phyloP scores from a whole-genome alignment of 2,888 invertebrate genomes.

The Morpho achilles region DNA sequence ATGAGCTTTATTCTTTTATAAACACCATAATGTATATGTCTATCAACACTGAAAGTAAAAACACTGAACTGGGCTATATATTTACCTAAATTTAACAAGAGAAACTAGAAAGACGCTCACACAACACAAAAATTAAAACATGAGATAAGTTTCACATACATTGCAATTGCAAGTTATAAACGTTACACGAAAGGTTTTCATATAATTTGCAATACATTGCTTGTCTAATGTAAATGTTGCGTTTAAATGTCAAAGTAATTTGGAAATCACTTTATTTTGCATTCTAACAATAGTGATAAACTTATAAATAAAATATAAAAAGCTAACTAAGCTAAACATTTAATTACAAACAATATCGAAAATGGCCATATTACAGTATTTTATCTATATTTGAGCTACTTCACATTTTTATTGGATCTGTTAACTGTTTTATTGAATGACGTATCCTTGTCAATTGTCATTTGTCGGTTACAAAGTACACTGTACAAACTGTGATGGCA shows the following conservation, averaged over 20 bases:
- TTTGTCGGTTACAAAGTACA: too few relatives aligned
- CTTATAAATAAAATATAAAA: too few relatives aligned
- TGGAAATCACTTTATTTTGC: not conserved
- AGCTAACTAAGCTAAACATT: too few relatives aligned
- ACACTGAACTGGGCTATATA: slow-evolving; percentile 10
- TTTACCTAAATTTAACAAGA: slow-evolving; percentile 23
- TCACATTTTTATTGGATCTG: too few relatives aligned
- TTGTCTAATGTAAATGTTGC: not conserved
- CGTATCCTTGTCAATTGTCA: too few relatives aligned
- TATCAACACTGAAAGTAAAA: slow-evolving; percentile 2
- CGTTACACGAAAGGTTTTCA: slow-evolving; percentile 15
- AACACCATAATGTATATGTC: not conserved
- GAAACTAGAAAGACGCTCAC: slow-evolving; percentile 22
- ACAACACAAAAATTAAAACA: slow-evolving; percentile 29
- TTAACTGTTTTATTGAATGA: too few relatives aligned
- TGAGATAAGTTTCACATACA: slow-evolving; percentile 21
- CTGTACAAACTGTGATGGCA: too few relatives aligned
- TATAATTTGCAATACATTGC: slow-evolving; percentile 23
- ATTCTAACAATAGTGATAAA: too few relatives aligned
- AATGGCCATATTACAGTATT: too few relatives aligned
- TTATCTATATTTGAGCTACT: too few relatives aligned
- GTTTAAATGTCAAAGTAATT: not conserved
- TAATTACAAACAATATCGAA: too few relatives aligned
- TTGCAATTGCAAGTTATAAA: slow-evolving; percentile 18
- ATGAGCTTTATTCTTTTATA: not conserved